A percentile compares a stretch with the other conserved stretches of the same genome.
phyloP scores from a whole-genome alignment of 2,888 invertebrate species.

The Eledona agricola region DNA sequence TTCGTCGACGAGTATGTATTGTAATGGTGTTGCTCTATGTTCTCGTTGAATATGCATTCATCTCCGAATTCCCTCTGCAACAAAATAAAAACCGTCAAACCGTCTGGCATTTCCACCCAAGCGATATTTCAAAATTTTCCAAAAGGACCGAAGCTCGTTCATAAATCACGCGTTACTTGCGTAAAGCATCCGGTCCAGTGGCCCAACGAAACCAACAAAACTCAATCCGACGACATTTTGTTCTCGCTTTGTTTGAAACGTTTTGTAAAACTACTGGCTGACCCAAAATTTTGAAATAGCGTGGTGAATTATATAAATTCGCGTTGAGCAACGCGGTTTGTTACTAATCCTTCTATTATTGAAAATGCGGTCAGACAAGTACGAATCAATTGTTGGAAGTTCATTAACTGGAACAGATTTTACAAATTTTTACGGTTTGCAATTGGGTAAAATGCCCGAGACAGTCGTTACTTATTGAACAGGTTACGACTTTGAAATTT shows the following conservation, averaged over 20 bases:
- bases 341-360: conserved; percentile 13
- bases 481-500: no score
- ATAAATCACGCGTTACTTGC: no score
- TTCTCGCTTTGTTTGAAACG: no score
- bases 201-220: no score
- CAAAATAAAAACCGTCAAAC: conserved; percentile 56
- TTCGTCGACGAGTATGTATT: conserved; percentile 84
- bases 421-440: not conserved
- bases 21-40: conserved; percentile 84
- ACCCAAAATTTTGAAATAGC: conserved; percentile 1
- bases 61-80: conserved; percentile 86
- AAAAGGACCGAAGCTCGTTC: not conserved
- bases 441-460: no score
- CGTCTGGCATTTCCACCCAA: not conserved
- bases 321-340: conserved; percentile 5
- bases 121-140: no score
- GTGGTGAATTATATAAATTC: no score
- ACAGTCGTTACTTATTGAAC: no score
- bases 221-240: no score
- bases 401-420: conserved; percentile 2
- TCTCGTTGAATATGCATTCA: conserved; percentile 86
- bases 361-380: conserved; percentile 14
- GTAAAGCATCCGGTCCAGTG: no score
- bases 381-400: conserved; percentile 6
- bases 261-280: no score